Conservation (phyloP, 2,797 vertebrate genomes). For the Heterohyrax brucei region DNA sequence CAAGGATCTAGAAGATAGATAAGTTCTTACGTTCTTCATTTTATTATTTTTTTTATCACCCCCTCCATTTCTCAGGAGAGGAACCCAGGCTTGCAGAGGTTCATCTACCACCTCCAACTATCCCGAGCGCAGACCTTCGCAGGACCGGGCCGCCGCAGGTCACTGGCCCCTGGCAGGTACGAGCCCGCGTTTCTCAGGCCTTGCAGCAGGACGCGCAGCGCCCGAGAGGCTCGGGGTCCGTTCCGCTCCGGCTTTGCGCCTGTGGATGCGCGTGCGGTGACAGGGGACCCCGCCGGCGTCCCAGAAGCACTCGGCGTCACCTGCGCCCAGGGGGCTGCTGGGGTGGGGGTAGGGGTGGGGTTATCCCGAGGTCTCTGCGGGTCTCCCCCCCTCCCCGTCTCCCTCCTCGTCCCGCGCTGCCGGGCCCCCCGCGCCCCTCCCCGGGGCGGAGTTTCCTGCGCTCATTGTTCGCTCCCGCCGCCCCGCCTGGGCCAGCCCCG, state of each 20-base stretch:
- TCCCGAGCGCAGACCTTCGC: background rate
- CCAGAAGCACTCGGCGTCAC: background rate
- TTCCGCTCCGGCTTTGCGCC: background rate
- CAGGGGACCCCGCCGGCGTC: background rate
- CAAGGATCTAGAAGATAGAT: background rate
- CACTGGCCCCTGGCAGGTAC: constrained; percentile 11
- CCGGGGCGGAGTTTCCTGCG: constrained; percentile 86
- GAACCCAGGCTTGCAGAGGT: background rate
- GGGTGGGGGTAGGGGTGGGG: no score
- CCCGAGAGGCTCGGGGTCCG: background rate
- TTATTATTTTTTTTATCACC: background rate
- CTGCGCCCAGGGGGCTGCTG: background rate
- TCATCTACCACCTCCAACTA: background rate
- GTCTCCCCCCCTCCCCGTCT: no score
- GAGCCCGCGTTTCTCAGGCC: background rate
- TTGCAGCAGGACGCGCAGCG: background rate
- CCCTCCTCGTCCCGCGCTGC: background rate
- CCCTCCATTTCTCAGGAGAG: background rate
- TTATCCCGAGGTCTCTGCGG: background rate
- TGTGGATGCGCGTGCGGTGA: background rate
- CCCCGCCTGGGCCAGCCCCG: constrained; percentile 50
- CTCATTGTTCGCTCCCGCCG: constrained; percentile 85
- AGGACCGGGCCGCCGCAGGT: background rate
- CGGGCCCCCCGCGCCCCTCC: constrained; percentile 65
- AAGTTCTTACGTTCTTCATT: background rate